These are phyloP conservation scores for Itoplectis maculator DNA, from an alignment of 2,888 invertebrate genomes.

Conservation along the genomic window DNA sequence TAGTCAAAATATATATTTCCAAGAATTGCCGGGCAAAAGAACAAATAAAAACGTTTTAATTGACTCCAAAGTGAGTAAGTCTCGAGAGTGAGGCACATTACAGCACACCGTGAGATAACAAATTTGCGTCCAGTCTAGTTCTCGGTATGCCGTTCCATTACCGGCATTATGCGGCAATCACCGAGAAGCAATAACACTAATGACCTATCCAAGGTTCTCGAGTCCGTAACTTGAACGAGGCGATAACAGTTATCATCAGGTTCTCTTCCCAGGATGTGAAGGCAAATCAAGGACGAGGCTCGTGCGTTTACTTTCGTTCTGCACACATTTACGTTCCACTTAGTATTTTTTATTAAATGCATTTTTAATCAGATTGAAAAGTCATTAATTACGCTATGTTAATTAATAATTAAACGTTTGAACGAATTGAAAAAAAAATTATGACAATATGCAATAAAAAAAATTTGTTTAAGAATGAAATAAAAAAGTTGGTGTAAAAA, in stretches of 20 bases:
- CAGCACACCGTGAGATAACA: conserved; percentile 36
- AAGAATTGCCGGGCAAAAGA: neutral
- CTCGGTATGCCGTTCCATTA: conserved; percentile 62
- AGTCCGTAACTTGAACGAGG: conserved; percentile 27
- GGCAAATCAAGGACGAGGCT: conserved; percentile 49
- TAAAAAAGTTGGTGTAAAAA: too few species aligned
- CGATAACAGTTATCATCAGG: conserved; percentile 64
- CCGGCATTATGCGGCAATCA: conserved; percentile 51
- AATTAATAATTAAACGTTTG: neutral
- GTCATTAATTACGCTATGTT: neutral
- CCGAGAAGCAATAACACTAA: conserved; percentile 44
- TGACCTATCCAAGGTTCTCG: conserved; percentile 56
- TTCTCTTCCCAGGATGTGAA: conserved; percentile 49
- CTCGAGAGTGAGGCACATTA: conserved; percentile 36
- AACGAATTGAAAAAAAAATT: neutral
- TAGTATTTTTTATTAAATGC: neutral
- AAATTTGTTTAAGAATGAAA: neutral
- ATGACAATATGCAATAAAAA: neutral
- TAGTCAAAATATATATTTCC: neutral
- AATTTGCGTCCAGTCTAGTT: conserved; percentile 49
- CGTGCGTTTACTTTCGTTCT: conserved; percentile 31
- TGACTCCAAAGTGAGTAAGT: neutral
- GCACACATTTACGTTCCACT: neutral
- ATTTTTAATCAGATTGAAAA: conserved; percentile 31
- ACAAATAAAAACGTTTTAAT: conserved; percentile 20